phyloP scores from a whole-genome alignment of 2,113 vertebrate species.

The Anolis carolinensis region DNA sequence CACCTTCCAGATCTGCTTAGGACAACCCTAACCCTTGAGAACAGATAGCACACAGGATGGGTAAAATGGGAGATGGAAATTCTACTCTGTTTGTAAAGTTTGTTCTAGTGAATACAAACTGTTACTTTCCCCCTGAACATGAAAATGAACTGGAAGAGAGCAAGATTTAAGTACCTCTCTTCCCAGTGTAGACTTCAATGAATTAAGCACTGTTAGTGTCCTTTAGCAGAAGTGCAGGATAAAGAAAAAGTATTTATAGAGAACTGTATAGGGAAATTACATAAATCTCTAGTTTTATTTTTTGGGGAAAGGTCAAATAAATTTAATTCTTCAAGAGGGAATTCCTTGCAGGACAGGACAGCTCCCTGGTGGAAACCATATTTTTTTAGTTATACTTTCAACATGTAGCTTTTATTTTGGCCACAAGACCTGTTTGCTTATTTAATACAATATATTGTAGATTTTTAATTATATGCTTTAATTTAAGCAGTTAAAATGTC shows the following conservation, averaged over 20 bases:
- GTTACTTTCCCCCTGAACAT: not conserved
- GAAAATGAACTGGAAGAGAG: not conserved
- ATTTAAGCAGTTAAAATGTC: conserved; percentile 14
- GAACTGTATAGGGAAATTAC: not conserved
- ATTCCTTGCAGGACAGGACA: not conserved
- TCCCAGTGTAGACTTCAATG: not conserved
- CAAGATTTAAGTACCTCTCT: not conserved
- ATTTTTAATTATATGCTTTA: not conserved
- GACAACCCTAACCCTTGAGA: not conserved
- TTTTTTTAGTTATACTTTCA: not conserved
- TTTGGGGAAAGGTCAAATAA: conserved; percentile 13
- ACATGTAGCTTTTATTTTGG: conserved; percentile 13
- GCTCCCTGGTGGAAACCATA: conserved; percentile 25
- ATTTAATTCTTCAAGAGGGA: conserved; percentile 11
- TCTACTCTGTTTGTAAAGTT: not conserved
- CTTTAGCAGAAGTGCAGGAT: not conserved
- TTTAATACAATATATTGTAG: not conserved
- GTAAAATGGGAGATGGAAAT: not conserved
- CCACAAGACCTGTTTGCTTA: conserved; percentile 12
- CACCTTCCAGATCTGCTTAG: not conserved
- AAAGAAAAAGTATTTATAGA: not conserved
- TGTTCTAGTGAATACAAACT: not conserved
- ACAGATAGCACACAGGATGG: not conserved
- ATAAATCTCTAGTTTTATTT: not conserved
- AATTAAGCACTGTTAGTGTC: not conserved